Base-by-base conservation (phyloP, 2,113 vertebrate genomes). In the Pongo abelii region DNA sequence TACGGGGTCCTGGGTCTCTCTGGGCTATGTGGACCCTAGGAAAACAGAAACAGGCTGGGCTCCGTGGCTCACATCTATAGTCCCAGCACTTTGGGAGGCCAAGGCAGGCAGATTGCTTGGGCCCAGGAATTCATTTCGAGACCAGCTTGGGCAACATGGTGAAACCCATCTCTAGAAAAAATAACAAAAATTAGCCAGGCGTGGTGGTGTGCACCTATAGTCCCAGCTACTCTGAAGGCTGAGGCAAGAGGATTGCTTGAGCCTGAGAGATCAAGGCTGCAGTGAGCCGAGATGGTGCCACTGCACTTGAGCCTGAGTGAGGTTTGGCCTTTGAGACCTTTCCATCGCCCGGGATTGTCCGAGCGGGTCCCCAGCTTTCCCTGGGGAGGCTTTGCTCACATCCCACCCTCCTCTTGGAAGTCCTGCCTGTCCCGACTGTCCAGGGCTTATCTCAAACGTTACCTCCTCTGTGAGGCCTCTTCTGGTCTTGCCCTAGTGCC, bases 391-490 rank as follows among this genome's bases (percentile, higher is more conserved):
- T 77, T 48, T 57, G 40, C 35, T 59, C 23, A 10, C 50, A 81
- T n/a, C 8, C 17, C 12, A 11, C 48, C 30, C 23, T 32, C 30
- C 72, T 35, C 35, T 30, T 4, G 2, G 43, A 18, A 8, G 25
- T 55, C 18, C 67, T 74, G 46, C 64, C 35, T 6, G 18, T 32
- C 35, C 38, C 3, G 50, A 43, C 57, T 40, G 46, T 4, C 16
- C 3, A 0, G 10, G n/a, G 70, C 57, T 40, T 2, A 0, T n/a
- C 46, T n/a, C 55, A 30, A 6, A 11, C 1, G 2, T n/a, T 13
- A 3, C 46, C 57, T n/a, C 84, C 35, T 77, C 87, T 7, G 0
- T 6, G 69, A 61, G 92, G 52, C 70, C 75, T 85, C 59, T 80
- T 59, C 35, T n/a, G 40, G 74, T 32, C 46, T 64, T 1, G 10